Evolutionary conservation across 2,888 invertebrate species (phyloP).

Genomic region (Brachypterus glaber): DNA sequence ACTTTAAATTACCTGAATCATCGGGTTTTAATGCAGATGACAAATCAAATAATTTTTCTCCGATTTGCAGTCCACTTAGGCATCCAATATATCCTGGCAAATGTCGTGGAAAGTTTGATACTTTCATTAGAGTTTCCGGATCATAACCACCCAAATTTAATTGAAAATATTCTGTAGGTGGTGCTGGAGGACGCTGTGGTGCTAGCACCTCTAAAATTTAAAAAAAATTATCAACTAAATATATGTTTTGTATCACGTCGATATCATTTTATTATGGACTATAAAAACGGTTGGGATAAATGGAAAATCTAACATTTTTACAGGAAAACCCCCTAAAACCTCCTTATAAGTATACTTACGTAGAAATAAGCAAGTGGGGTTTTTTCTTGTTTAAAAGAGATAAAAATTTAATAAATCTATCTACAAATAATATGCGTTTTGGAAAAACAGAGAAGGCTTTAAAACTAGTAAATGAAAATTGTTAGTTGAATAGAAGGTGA

Average conservation of each 20-base stretch:
- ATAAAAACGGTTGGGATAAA: too few relatives aligned
- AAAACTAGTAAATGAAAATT: too few relatives aligned
- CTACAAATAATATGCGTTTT: too few relatives aligned
- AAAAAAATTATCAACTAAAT: not conserved
- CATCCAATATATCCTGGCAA: conserved; percentile 78
- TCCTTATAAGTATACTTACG: too few relatives aligned
- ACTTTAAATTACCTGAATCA: conserved; percentile 55
- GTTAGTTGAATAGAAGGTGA: too few relatives aligned
- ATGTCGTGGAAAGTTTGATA: conserved; percentile 43
- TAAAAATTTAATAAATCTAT: too few relatives aligned
- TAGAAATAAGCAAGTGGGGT: too few relatives aligned
- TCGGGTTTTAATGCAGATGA: conserved; percentile 60
- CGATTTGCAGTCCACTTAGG: conserved; percentile 78
- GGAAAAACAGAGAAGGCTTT: too few relatives aligned
- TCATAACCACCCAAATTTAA: conserved; percentile 81
- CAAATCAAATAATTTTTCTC: conserved; percentile 68
- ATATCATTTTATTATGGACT: not conserved
- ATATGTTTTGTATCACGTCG: not conserved
- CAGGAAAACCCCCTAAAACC: too few relatives aligned
- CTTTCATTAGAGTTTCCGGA: conserved; percentile 56
- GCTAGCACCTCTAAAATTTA: conserved; percentile 65
- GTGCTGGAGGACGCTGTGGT: conserved; percentile 80
- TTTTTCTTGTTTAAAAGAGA: too few relatives aligned
- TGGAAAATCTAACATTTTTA: too few relatives aligned
- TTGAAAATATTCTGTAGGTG: conserved; percentile 83